A percentile compares a stretch with the other conserved stretches of the same genome.
Conservation (phyloP, 2,113 vertebrate species). For the Sylvilagus bachmani region DNA sequence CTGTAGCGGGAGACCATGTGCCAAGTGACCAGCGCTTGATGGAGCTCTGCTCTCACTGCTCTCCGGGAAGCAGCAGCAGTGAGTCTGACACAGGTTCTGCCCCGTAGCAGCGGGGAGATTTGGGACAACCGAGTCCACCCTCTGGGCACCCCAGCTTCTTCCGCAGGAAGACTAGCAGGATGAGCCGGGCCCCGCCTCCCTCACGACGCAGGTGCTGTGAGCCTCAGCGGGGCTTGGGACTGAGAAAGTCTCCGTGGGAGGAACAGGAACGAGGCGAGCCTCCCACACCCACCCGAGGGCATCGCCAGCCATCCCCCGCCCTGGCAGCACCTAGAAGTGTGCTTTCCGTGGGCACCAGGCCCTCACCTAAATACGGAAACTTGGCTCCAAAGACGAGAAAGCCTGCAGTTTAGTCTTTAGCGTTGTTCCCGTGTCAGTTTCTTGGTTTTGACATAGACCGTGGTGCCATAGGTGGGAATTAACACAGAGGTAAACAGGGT, state of each 20-base stretch:
- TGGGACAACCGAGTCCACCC: background rate
- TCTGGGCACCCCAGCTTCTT: background rate
- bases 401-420: background rate
- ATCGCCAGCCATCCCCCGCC: background rate
- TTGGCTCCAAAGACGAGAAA: conserved; percentile 45
- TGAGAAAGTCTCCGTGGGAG: too few species aligned
- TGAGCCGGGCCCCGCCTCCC: too few species aligned
- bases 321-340: background rate
- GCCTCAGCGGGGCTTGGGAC: too few species aligned
- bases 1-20: background rate
- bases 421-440: background rate
- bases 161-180: background rate
- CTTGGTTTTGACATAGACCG: conserved; percentile 9
- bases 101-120: background rate
- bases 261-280: too few species aligned
- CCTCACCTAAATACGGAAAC: background rate
- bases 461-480: background rate
- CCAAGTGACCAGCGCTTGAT: background rate
- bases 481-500: background rate
- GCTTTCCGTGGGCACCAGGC: background rate
- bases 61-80: background rate
- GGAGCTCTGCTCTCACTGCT: background rate
- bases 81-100: background rate
- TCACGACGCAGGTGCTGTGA: background rate
- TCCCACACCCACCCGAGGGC: background rate